Evolutionary conservation across 2,797 vertebrate genomes (phyloP).

Genomic region (Orestias chungarensis): DNA sequence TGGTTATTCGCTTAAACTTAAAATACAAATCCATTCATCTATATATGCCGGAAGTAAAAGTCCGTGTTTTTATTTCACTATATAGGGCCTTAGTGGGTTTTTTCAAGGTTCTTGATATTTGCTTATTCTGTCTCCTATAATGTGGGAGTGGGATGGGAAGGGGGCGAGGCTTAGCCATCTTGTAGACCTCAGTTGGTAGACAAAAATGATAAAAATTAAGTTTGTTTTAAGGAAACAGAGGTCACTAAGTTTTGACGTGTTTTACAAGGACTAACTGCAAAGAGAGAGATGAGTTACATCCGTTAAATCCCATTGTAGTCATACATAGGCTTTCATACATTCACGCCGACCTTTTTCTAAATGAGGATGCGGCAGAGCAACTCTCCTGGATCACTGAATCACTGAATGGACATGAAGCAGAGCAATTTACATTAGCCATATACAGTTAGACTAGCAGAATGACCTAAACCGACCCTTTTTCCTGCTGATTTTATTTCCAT

Average conservation of each 20-base stretch:
- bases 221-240: conserved; percentile 43
- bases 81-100: conserved; percentile 41
- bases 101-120: conserved; percentile 28
- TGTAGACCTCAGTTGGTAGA: conserved; percentile 13
- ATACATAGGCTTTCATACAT: conserved; percentile 17
- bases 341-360: conserved; percentile 11
- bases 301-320: conserved; percentile 26
- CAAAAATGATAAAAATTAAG: conserved; percentile 5
- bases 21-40: too few relatives aligned
- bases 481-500: background rate
- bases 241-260: conserved; percentile 12
- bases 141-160: conserved; percentile 34
- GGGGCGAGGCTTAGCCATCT: conserved; percentile 1
- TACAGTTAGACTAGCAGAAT: background rate
- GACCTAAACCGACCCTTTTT: background rate
- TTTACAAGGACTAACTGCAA: conserved; percentile 8
- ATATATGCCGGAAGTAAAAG: conserved; percentile 67
- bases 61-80: conserved; percentile 51
- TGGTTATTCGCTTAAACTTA: conserved; percentile 72
- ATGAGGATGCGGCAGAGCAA: conserved; percentile 4
- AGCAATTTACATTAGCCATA: conserved; percentile 7
- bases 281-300: conserved; percentile 14
- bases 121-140: conserved; percentile 34
- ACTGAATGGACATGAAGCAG: conserved; percentile 7
- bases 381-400: conserved; percentile 8